Percentiles rank a stretch among this genome's conserved stretches.
phyloP scores from a whole-genome alignment of 1,140 invertebrate genomes.

The Aporrectodea caliginosa region DNA sequence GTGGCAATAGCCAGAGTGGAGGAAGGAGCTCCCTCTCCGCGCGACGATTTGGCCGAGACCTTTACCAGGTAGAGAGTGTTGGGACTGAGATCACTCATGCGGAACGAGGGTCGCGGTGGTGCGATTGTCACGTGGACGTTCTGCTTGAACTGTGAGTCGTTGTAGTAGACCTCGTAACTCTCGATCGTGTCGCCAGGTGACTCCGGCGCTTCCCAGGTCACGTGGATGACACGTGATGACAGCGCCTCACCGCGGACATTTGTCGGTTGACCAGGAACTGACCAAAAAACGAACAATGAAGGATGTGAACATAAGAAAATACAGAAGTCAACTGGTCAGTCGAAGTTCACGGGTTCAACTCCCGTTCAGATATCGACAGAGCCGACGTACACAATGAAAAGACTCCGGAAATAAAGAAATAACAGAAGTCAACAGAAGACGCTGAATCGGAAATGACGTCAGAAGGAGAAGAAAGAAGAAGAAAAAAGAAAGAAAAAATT shows the following conservation, averaged over 20 bases:
- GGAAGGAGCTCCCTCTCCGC: constrained; percentile 89
- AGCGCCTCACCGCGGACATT: constrained; percentile 70
- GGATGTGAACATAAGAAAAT: no score
- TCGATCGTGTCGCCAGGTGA: constrained; percentile 75
- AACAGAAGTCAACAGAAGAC: no score
- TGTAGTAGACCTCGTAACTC: constrained; percentile 94
- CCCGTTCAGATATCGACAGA: no score
- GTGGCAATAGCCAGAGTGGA: constrained; percentile 77
- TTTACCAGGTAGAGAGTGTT: constrained; percentile 94
- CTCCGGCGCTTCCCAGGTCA: constrained; percentile 84
- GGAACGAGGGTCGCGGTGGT: constrained; percentile 46
- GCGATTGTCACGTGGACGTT: constrained; percentile 62
- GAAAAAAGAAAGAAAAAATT: no score
- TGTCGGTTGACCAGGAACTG: constrained; percentile 87
- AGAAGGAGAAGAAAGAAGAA: no score
- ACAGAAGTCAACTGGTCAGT: no score
- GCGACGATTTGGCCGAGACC: constrained; percentile 83
- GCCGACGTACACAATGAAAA: no score
- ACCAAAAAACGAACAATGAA: no score
- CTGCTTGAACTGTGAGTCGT: constrained; percentile 80
- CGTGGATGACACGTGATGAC: constrained; percentile 63
- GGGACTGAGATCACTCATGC: constrained; percentile 78
- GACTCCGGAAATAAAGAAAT: no score
- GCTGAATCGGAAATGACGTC: no score
- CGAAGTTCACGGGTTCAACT: no score